These are phyloP conservation scores for Anguilla pacifica DNA, from an alignment of 2,797 vertebrate genomes.

Conservation along the genomic window DNA sequence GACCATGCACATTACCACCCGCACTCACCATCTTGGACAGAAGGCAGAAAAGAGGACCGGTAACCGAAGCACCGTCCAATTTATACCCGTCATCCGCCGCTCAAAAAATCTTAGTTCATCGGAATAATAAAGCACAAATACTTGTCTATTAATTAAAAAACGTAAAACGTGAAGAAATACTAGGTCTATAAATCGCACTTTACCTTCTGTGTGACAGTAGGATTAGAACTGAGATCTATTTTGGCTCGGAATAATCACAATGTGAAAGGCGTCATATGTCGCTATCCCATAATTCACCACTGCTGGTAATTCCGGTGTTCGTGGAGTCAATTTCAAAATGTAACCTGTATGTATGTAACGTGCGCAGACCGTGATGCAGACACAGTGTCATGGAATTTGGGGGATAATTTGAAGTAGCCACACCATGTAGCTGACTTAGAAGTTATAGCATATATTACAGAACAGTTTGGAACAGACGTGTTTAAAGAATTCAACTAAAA, in stretches of 20 bases:
- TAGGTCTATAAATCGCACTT: background rate
- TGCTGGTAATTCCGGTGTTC: background rate
- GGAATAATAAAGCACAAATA: background rate
- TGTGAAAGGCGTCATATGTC: background rate
- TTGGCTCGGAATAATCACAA: constrained; percentile 21
- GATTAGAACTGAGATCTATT: constrained; percentile 13
- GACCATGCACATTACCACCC: background rate
- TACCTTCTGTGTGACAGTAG: background rate
- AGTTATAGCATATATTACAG: too few species aligned
- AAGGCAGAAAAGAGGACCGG: constrained; percentile 74
- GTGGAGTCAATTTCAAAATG: background rate
- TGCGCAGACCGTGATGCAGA: too few species aligned
- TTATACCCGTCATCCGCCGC: constrained; percentile 41
- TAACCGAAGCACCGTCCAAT: constrained; percentile 56
- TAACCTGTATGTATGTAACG: background rate
- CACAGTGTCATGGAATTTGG: too few species aligned
- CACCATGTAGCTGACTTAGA: too few species aligned
- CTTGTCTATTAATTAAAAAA: background rate
- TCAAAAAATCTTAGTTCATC: background rate
- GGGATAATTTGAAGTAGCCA: too few species aligned
- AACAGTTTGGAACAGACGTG: too few species aligned
- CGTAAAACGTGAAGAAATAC: background rate
- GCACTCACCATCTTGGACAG: constrained; percentile 73
- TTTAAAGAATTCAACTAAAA: too few species aligned
- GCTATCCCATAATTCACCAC: constrained; percentile 30